Conservation (phyloP, 2,888 invertebrate species). For the Craniophora ligustri region DNA sequence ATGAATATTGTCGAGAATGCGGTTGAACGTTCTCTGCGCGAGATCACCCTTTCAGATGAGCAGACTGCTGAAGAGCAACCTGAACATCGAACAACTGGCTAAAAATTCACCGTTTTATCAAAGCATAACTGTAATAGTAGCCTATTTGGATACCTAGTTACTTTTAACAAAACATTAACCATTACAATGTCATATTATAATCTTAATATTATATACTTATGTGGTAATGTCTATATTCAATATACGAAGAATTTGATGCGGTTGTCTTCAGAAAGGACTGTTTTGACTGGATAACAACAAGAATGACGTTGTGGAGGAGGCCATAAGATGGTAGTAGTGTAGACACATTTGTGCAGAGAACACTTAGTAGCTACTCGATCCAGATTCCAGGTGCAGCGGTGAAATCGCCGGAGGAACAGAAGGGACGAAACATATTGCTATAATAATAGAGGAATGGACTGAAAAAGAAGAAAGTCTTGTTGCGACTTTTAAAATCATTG, state of each 20-base stretch:
- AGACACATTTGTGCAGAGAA: slow-evolving; percentile 7
- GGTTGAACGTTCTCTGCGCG: slow-evolving; percentile 37
- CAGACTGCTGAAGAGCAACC: slow-evolving; percentile 7
- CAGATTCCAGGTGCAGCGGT: no score
- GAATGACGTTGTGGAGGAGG: slow-evolving; percentile 8
- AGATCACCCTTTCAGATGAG: slow-evolving; percentile 14
- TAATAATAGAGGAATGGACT: slow-evolving; percentile 33
- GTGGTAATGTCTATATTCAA: slow-evolving; percentile 39
- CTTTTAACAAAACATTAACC: slow-evolving; percentile 21
- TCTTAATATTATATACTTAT: slow-evolving; percentile 11
- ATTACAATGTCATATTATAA: slow-evolving; percentile 31
- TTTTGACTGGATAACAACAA: slow-evolving; percentile 11
- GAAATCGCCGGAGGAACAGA: not conserved
- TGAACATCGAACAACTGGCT: slow-evolving; percentile 34
- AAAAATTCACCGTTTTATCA: slow-evolving; percentile 2
- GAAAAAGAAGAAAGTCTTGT: slow-evolving; percentile 34
- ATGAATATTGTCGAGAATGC: slow-evolving; percentile 44
- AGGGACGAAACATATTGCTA: slow-evolving; percentile 11
- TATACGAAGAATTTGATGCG: slow-evolving; percentile 11
- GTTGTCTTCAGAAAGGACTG: slow-evolving; percentile 14
- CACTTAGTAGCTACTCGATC: not conserved
- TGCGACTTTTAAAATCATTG: slow-evolving; percentile 17
- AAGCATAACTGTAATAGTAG: slow-evolving; percentile 15
- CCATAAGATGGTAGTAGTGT: slow-evolving; percentile 21
- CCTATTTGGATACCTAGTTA: slow-evolving; percentile 6